phyloP scores from a whole-genome alignment of 2,888 invertebrate genomes.

The Drosophila algonquin region DNA sequence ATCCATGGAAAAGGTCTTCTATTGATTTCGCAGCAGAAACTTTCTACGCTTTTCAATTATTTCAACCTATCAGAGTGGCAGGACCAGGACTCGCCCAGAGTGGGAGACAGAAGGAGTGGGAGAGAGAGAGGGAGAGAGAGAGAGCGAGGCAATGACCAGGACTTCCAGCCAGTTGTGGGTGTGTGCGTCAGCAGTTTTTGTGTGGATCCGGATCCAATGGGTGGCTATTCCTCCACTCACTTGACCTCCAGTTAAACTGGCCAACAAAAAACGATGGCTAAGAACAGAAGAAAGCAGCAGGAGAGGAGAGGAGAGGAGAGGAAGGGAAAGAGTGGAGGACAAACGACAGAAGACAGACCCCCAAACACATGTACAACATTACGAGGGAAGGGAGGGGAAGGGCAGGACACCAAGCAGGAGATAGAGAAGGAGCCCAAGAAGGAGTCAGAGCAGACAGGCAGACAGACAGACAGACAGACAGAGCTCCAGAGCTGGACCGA shows the following conservation, averaged over 20 bases:
- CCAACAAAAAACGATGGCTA: constrained; percentile 48
- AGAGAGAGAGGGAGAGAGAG: constrained; percentile 9
- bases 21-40: neutral
- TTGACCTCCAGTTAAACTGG: constrained; percentile 75
- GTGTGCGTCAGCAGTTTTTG: constrained; percentile 58
- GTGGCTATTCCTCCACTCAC: constrained; percentile 40
- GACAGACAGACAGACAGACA: constrained; percentile 3
- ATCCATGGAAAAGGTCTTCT: neutral
- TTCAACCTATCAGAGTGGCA: constrained; percentile 54
- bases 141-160: constrained; percentile 5
- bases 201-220: constrained; percentile 5
- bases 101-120: too few species aligned
- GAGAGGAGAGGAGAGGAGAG: constrained; percentile 12
- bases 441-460: constrained; percentile 2
- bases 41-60: constrained; percentile 71
- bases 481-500: constrained; percentile 12
- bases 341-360: neutral
- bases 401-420: neutral
- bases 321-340: neutral
- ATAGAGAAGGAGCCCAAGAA: neutral
- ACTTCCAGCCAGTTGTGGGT: neutral
- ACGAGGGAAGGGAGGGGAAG: neutral
- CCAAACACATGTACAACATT: neutral
- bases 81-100: constrained; percentile 41
- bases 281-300: constrained; percentile 1